Evolutionary conservation across 2,113 vertebrate genomes (phyloP).

Genomic region (Elephantulus edwardii): DNA sequence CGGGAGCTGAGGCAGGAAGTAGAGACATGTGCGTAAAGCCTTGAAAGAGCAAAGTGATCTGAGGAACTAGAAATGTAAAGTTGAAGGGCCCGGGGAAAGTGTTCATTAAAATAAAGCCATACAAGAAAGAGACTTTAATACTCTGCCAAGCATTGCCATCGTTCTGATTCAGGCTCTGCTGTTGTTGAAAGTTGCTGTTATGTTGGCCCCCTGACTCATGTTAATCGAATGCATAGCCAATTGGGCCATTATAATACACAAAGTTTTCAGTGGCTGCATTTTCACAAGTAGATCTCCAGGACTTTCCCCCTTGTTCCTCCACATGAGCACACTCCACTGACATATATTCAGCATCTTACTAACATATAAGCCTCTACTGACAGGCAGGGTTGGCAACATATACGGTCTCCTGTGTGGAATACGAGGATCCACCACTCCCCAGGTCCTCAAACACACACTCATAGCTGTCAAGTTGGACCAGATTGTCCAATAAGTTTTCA

Average conservation of each 20-base stretch:
- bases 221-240: background rate
- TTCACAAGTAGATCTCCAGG: background rate
- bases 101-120: background rate
- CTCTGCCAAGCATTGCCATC: background rate
- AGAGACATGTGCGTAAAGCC: rapidly evolving
- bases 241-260: background rate
- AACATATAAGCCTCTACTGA: background rate
- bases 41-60: background rate
- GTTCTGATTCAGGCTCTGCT: background rate
- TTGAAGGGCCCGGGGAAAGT: background rate
- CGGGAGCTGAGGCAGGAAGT: background rate
- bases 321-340: background rate
- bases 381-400: background rate
- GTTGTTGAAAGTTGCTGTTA: background rate
- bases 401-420: background rate
- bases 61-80: background rate
- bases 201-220: background rate
- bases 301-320: background rate
- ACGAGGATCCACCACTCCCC: too few relatives aligned
- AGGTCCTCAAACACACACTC: too few relatives aligned
- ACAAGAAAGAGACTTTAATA: background rate
- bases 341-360: background rate
- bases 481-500: too few relatives aligned
- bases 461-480: too few relatives aligned
- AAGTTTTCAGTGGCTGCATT: too few relatives aligned